A percentile compares a stretch with the other conserved stretches of the same genome.
Evolutionary conservation across 2,113 vertebrate species (phyloP).

Genomic region (Thunnus thynnus): DNA sequence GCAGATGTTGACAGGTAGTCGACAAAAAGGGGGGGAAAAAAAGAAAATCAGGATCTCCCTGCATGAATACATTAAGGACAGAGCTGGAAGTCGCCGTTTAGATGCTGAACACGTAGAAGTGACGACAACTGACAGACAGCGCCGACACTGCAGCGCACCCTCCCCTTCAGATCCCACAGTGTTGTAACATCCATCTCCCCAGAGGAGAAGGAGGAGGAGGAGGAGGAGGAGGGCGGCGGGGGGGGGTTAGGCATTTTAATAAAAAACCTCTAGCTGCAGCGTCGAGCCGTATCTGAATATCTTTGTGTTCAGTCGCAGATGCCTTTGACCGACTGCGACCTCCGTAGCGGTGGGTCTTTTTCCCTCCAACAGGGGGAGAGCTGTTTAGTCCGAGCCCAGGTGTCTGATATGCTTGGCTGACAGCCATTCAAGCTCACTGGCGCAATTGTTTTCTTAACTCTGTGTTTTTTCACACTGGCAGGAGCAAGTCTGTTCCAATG

Average conservation of each 20-base stretch:
- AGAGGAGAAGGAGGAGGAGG: neutral
- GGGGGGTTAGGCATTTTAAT: slow-evolving; percentile 38
- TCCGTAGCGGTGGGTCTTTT: slow-evolving; percentile 56
- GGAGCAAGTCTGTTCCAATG: slow-evolving; percentile 52
- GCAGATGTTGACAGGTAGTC: slow-evolving; percentile 59
- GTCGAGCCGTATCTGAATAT: slow-evolving; percentile 56
- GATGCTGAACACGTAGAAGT: slow-evolving; percentile 37
- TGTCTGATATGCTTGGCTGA: slow-evolving; percentile 72
- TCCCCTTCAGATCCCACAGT: slow-evolving; percentile 12
- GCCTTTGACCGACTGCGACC: slow-evolving; percentile 56
- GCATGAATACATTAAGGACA: neutral
- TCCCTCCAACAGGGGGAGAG: slow-evolving; percentile 40
- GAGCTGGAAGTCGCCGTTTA: slow-evolving; percentile 20
- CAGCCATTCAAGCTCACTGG: slow-evolving; percentile 67
- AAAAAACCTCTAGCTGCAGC: slow-evolving; percentile 46
- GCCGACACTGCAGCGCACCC: slow-evolving; percentile 6
- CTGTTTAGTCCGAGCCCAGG: slow-evolving; percentile 66
- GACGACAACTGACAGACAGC: slow-evolving; percentile 35
- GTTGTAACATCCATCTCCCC: slow-evolving; percentile 32
- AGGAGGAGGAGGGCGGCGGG: neutral
- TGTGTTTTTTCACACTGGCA: slow-evolving; percentile 36
- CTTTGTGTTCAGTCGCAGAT: slow-evolving; percentile 56
- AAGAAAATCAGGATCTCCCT: slow-evolving; percentile 28
- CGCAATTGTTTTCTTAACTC: slow-evolving; percentile 60
- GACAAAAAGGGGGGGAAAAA: slow-evolving; percentile 25